phyloP scores from a whole-genome alignment of 2,797 vertebrate species.

The Schizopygopsis pylzovi region DNA sequence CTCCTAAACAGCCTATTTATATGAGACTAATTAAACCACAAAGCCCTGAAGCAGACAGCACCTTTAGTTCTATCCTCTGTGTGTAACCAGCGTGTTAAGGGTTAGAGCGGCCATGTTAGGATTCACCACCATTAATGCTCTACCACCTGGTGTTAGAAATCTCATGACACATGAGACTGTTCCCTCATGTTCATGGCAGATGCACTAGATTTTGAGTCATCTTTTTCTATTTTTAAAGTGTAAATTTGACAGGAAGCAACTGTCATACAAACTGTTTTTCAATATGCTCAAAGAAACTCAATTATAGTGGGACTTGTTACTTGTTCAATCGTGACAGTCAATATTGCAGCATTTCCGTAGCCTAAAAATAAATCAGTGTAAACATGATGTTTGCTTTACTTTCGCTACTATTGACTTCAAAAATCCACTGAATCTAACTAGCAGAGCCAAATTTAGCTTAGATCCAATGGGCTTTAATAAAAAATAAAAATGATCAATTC shows the following conservation, averaged over 20 bases:
- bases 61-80: conserved; percentile 5
- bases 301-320: background rate
- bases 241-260: background rate
- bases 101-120: conserved; percentile 19
- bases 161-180: background rate
- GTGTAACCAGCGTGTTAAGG: conserved; percentile 5
- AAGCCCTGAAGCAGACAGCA: conserved; percentile 31
- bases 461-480: background rate
- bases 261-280: background rate
- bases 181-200: background rate
- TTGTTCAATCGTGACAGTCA: background rate
- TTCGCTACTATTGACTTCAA: background rate
- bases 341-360: conserved; percentile 6
- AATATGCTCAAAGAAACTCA: background rate
- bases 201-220: background rate
- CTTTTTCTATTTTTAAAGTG: background rate
- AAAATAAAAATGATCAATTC: background rate
- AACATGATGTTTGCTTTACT: background rate
- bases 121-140: conserved; percentile 36
- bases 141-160: conserved; percentile 50
- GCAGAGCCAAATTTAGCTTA: background rate
- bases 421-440: conserved; percentile 17
- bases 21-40: conserved; percentile 50
- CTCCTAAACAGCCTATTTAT: conserved; percentile 50
- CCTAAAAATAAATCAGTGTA: conserved; percentile 20